Base-by-base conservation (phyloP, 2,888 invertebrate species). In the Subacronicta megacephala region DNA sequence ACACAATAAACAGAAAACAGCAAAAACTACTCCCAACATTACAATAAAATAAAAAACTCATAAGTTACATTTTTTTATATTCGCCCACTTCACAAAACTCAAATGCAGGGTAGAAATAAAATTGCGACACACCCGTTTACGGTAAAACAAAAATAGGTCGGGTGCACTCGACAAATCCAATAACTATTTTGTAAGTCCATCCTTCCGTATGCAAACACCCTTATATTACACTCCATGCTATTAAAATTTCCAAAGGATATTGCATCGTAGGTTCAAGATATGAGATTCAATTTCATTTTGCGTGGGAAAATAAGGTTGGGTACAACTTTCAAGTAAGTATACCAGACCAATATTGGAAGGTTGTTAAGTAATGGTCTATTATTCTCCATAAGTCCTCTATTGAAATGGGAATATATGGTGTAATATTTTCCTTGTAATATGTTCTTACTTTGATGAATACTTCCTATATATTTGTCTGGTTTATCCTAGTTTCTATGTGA, bases 91-190 rank as follows among this genome's bases (percentile, higher is more conserved):
- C 46, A 47, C 41, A 36, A 52, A 49, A 35, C 46, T 55, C 36
- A 23, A 50, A 42, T 38, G 15, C 36, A 43, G 7, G 23, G 9
- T 36, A 45, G 36, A 50, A 74, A 70, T 58, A 59, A 64, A 64
- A 75, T 42, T 18, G 47, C 58, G 37, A 56, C 51, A 51, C 38
- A 33, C 23, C 9, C 52, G 47, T 38, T 60, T 46, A 47, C 10
- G 16, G 5, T 35, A 16, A 52, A 60, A 65, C 53, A 70, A 59
- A 66, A 53, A 40, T 46, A 42, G 55, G 66, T 61, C 55, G 71
- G 26, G 45, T 29, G 40, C 62, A 58, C 69, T 72, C 49, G 16
- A 61, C 63, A 45, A 67, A 69, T 72, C 75, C 72, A 66, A 75
- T 77, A 75, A 71, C 75, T 58, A 54, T 62, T n/a, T 63, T 52